These are phyloP conservation scores for Cotesia vestalis DNA, from an alignment of 1,140 invertebrate species.

Conservation along the genomic window DNA sequence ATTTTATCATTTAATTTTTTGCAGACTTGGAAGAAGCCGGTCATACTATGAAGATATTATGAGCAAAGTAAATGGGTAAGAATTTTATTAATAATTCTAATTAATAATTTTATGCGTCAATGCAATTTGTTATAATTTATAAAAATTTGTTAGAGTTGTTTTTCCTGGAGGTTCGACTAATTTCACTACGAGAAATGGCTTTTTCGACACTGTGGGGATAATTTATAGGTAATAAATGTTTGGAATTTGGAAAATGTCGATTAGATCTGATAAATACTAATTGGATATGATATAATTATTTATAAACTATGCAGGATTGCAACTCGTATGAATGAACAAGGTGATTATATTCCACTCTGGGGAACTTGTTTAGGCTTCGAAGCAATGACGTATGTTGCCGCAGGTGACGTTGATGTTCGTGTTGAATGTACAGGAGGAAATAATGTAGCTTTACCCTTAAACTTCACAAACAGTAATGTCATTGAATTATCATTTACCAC, in stretches of 20 bases:
- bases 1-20: conserved; percentile 47
- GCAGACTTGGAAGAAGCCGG: conserved; percentile 72
- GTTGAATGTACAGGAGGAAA: conserved; percentile 67
- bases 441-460: conserved; percentile 72
- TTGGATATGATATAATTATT: conserved; percentile 18
- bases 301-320: conserved; percentile 70
- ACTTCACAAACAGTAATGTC: conserved; percentile 71
- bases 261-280: neutral
- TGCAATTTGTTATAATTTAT: conserved; percentile 18
- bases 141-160: conserved; percentile 69
- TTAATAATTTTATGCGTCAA: conserved; percentile 27
- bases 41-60: conserved; percentile 73
- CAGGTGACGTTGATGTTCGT: conserved; percentile 70
- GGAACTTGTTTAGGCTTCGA: conserved; percentile 92
- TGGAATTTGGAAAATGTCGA: neutral
- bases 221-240: conserved; percentile 66
- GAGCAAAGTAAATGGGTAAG: conserved; percentile 76
- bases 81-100: conserved; percentile 30
- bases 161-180: conserved; percentile 78
- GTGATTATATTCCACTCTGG: conserved; percentile 84
- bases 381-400: conserved; percentile 75
- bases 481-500: conserved; percentile 30
- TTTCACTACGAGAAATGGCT: conserved; percentile 75
- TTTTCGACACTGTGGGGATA: conserved; percentile 76
- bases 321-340: conserved; percentile 72